These are phyloP conservation scores for Spodoptera exigua DNA, from an alignment of 2,888 invertebrate genomes.

Conservation along the genomic window DNA sequence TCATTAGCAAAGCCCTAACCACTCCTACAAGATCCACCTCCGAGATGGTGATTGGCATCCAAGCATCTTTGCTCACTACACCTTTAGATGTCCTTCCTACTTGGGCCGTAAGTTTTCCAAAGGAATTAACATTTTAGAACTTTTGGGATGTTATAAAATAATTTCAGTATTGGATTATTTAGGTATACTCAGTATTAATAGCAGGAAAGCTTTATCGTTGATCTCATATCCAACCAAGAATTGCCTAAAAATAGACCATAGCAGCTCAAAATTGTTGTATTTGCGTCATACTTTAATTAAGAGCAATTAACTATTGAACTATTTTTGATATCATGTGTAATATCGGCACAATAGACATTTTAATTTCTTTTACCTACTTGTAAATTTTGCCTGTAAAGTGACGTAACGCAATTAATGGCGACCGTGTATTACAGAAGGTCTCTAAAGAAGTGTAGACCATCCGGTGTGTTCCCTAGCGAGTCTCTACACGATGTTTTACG, in stretches of 20 bases:
- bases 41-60: constrained; percentile 71
- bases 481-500: constrained; percentile 14
- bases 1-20: constrained; percentile 74
- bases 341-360: background rate
- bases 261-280: too few species aligned
- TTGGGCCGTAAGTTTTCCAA: constrained; percentile 75
- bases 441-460: constrained; percentile 14
- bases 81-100: constrained; percentile 70
- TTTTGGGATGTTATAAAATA: too few species aligned
- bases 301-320: background rate
- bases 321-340: too few species aligned
- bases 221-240: too few species aligned
- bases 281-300: constrained; percentile 1
- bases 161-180: too few species aligned
- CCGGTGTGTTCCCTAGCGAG: constrained; percentile 5
- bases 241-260: too few species aligned
- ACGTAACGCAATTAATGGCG: constrained; percentile 12
- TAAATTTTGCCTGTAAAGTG: background rate
- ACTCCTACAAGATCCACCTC: constrained; percentile 64
- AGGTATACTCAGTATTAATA: too few species aligned
- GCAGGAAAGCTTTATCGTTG: too few species aligned
- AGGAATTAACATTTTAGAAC: background rate
- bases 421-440: constrained; percentile 7
- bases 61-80: constrained; percentile 72
- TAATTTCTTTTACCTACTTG: background rate